These are phyloP conservation scores for Cosmorhoe ocellata DNA, from an alignment of 2,888 invertebrate species.

Conservation along the genomic window DNA sequence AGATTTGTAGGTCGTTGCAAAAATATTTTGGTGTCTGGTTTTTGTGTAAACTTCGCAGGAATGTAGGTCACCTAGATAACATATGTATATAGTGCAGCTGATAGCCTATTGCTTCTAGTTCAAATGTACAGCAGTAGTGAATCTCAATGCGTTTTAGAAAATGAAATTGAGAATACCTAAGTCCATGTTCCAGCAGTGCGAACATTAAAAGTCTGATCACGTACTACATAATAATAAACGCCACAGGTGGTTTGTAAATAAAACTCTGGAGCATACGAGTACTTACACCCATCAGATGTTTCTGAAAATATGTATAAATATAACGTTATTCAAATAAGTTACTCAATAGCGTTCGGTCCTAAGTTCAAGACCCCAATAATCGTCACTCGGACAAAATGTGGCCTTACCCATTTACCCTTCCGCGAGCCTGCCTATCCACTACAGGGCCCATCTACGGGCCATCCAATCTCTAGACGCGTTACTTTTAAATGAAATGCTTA, in stretches of 20 bases:
- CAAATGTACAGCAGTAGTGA: neutral
- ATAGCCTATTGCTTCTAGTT: too few species aligned
- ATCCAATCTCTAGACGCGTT: constrained; percentile 58
- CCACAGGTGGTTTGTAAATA: too few species aligned
- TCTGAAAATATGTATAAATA: neutral
- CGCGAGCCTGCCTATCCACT: constrained; percentile 22
- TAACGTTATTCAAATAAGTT: constrained; percentile 37
- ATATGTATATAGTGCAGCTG: too few species aligned
- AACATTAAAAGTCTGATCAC: too few species aligned
- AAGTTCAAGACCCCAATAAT: constrained; percentile 59
- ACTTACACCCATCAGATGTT: too few species aligned
- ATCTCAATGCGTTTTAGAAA: too few species aligned
- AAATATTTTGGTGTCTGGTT: constrained; percentile 2
- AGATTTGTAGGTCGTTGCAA: constrained; percentile 7
- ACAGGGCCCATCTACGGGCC: constrained; percentile 30
- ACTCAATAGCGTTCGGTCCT: constrained; percentile 44
- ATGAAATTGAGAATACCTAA: too few species aligned
- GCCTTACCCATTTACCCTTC: constrained; percentile 63
- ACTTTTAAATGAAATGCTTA: constrained; percentile 60
- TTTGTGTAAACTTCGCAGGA: neutral
- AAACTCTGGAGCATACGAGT: too few species aligned
- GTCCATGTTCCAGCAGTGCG: too few species aligned
- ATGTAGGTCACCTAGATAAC: neutral
- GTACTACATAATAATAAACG: too few species aligned
- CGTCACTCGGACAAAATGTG: constrained; percentile 57